These are phyloP conservation scores for Potamarius usumacintae DNA, from an alignment of 2,113 vertebrate species.

Conservation along the genomic window DNA sequence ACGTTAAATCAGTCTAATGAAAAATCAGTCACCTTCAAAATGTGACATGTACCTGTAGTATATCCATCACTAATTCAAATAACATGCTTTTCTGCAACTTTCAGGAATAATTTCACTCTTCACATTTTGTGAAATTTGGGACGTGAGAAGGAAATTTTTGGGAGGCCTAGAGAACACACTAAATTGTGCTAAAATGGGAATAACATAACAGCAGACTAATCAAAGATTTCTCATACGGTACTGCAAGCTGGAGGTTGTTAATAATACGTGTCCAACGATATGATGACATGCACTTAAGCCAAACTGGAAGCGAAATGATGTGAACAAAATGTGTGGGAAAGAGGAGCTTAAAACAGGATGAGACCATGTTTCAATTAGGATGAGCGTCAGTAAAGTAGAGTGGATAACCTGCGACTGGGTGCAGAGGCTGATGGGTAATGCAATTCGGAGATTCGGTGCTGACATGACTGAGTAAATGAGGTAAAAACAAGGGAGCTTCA, in stretches of 20 bases:
- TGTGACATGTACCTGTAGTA: background rate
- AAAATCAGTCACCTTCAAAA: background rate
- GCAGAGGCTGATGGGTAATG: too few species aligned
- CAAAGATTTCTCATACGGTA: background rate
- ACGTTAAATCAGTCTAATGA: background rate
- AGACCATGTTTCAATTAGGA: slow-evolving; percentile 6
- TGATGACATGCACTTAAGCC: background rate
- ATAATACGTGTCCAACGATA: background rate
- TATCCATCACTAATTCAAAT: slow-evolving; percentile 36
- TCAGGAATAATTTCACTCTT: slow-evolving; percentile 1
- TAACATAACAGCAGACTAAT: background rate
- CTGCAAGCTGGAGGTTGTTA: slow-evolving; percentile 5
- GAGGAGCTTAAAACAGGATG: slow-evolving; percentile 20
- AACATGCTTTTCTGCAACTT: background rate
- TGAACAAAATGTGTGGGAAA: background rate
- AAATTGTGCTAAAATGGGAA: background rate
- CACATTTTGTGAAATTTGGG: slow-evolving; percentile 8
- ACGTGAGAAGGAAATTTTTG: background rate
- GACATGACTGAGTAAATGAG: background rate
- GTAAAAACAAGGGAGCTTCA: slow-evolving; percentile 31
- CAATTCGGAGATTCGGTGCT: too few species aligned
- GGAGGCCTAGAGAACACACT: background rate
- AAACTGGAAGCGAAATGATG: slow-evolving; percentile 14
- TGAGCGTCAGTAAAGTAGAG: background rate
- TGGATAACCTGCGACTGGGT: too few species aligned